Conservation (phyloP, 2,888 invertebrate genomes). For the Myathropa florea region DNA sequence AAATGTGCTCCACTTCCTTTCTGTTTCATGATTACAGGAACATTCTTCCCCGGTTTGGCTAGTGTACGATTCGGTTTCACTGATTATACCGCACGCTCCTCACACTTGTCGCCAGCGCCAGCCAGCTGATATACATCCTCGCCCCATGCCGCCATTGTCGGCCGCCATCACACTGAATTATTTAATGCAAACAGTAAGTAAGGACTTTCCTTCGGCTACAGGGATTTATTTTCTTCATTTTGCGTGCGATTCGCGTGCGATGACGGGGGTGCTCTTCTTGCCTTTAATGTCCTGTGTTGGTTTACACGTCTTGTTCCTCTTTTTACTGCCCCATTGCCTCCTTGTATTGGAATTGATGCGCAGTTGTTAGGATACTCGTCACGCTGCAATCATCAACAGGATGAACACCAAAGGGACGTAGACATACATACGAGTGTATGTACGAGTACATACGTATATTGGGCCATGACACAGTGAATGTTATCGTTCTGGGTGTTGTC, state of each 20-base stretch:
- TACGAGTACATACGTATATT: not conserved
- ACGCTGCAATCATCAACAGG: slow-evolving; percentile 45
- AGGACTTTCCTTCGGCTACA: slow-evolving; percentile 42
- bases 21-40: slow-evolving; percentile 10
- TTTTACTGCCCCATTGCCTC: slow-evolving; percentile 15
- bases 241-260: slow-evolving; percentile 55
- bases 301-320: slow-evolving; percentile 11
- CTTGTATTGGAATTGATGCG: slow-evolving; percentile 53
- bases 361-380: slow-evolving; percentile 61
- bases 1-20: not conserved
- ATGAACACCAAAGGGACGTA: not conserved
- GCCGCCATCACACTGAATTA: not conserved
- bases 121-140: slow-evolving; percentile 17
- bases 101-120: not conserved
- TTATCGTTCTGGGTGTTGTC: not conserved
- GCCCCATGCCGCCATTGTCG: not conserved
- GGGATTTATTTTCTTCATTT: slow-evolving; percentile 43
- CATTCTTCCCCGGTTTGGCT: not conserved
- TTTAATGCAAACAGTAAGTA: slow-evolving; percentile 36
- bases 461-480: not conserved
- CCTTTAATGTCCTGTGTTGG: slow-evolving; percentile 25
- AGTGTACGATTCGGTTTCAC: slow-evolving; percentile 40
- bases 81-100: slow-evolving; percentile 36
- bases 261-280: slow-evolving; percentile 8
- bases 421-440: not conserved